Conservation (phyloP, 1,140 invertebrate genomes). For the Leptonema lineaticorne region DNA sequence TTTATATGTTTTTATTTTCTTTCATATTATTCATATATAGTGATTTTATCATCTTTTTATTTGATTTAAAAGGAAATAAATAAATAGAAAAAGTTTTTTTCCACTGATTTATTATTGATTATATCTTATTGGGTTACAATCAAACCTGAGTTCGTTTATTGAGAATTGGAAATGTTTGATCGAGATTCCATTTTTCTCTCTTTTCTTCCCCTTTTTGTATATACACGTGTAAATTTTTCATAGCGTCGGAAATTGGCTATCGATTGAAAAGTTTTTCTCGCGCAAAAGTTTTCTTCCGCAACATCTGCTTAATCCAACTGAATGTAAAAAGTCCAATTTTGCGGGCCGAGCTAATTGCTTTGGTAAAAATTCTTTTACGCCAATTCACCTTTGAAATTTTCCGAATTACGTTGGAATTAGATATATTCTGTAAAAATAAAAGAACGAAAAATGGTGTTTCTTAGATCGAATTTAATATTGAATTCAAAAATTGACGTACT, state of each 20-base stretch:
- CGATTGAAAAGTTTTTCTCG: conserved; percentile 5
- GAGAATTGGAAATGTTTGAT: too few species aligned
- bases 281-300: conserved; percentile 2
- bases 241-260: not conserved
- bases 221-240: conserved; percentile 6
- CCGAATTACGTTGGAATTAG: too few species aligned
- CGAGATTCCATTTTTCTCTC: not conserved
- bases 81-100: too few species aligned
- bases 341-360: not conserved
- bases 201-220: not conserved
- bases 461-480: too few species aligned
- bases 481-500: too few species aligned
- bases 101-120: too few species aligned
- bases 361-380: not conserved
- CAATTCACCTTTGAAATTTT: not conserved
- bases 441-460: too few species aligned
- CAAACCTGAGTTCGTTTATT: too few species aligned
- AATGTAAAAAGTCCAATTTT: not conserved
- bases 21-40: not conserved
- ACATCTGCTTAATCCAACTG: conserved; percentile 4
- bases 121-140: too few species aligned
- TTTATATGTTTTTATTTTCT: not conserved
- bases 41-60: too few species aligned
- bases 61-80: too few species aligned
- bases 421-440: too few species aligned